phyloP scores from a whole-genome alignment of 2,113 vertebrate genomes.

The Carassius carassius region DNA sequence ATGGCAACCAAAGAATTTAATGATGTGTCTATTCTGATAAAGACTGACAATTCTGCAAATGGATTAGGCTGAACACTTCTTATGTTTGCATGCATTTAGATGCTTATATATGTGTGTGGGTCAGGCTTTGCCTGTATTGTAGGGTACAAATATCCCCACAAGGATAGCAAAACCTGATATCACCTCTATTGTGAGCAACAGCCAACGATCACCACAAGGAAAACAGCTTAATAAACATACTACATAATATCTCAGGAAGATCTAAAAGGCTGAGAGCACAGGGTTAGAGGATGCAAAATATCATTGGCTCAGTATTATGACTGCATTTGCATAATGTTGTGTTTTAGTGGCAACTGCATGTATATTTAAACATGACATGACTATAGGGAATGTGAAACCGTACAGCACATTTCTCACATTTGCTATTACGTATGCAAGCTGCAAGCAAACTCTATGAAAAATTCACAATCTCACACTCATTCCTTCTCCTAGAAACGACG shows the following conservation, averaged over 20 bases:
- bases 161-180: background rate
- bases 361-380: constrained; percentile 14
- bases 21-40: background rate
- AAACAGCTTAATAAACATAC: background rate
- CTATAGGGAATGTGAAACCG: background rate
- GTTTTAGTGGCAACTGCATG: background rate
- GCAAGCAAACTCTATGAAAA: constrained; percentile 14
- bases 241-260: background rate
- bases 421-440: constrained; percentile 11
- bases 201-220: background rate
- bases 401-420: background rate
- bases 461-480: constrained; percentile 22
- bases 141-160: background rate
- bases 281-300: background rate
- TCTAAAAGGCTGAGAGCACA: too few relatives aligned
- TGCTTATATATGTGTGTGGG: background rate
- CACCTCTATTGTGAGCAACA: background rate
- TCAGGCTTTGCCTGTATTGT: background rate
- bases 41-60: background rate
- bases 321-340: background rate
- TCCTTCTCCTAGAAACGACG: background rate
- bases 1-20: background rate
- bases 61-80: background rate
- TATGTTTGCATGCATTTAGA: background rate
- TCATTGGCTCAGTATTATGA: background rate